Evolutionary conservation across 2,797 vertebrate genomes (phyloP), one percentile per base, ranked within the genome.

Genomic region (Alca torda): DNA sequence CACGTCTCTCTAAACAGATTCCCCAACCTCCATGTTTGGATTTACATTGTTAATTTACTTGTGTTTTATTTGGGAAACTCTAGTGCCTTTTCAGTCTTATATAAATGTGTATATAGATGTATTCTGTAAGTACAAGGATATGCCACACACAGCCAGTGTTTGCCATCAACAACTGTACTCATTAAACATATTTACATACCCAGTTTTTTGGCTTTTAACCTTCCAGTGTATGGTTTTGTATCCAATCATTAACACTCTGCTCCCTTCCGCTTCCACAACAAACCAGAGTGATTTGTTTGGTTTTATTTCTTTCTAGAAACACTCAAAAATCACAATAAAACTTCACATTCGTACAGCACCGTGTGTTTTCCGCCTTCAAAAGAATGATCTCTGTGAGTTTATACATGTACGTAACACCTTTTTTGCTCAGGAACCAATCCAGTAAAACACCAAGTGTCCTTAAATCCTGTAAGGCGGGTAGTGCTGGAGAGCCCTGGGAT

Each of bases 81-180:
- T 73, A 96, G 96, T 97, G 96, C 96, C 96, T 97, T 97, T 95
- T 78, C 81, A 74, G 86, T 94, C 86, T 94, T 74, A 30, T 72
- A 73, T 86, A 92, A 89, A 91, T 50, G 45, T 96, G 86, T 96
- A 96, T 54, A 95, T 91, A 96, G 43, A 86, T 76, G 63, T 83
- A 90, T 59, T 95, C 89, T 87, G 6, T 75, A 89, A 89, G 31
- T 59, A 78, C 50, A 74, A 74, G 68, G 37, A 31, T 74, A 81
- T 87, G 46, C 75, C 73, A 85, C 11, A 69, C 24, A 60, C 82
- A 76, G 72, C 57, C 90, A 85, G 64, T 72, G 73, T 73, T 93
- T 92, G 93, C 87, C 35, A 35, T 78, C 31, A 86, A 72, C 64
- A 67, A 68, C 43, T 70, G 53, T 64, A 61, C 33, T 82, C 84